A percentile compares a stretch with the other conserved stretches of the same genome.
Conservation (phyloP, 2,113 vertebrate species). For the Pimephales promelas region DNA sequence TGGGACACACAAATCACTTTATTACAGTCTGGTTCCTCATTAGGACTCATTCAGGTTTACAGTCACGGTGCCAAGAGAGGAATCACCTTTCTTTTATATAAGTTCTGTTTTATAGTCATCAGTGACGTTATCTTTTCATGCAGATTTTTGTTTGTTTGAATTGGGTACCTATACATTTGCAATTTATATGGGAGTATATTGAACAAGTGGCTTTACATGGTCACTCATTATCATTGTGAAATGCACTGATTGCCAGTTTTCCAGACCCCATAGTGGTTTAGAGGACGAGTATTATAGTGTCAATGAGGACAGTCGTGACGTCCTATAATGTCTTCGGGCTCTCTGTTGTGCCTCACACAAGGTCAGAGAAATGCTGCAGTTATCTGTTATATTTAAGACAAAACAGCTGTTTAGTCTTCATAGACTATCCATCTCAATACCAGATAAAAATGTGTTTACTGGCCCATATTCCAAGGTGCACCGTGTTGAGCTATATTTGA, state of each 20-base stretch:
- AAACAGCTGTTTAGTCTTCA: conserved; percentile 54
- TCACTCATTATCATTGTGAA: conserved; percentile 4
- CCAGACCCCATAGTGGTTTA: background rate
- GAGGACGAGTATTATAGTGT: background rate
- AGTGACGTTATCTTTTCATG: background rate
- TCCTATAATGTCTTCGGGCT: background rate
- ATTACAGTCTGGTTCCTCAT: conserved; percentile 59
- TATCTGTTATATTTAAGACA: conserved; percentile 28
- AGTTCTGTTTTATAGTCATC: background rate
- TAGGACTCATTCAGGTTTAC: conserved; percentile 40
- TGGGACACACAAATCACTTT: conserved; percentile 55
- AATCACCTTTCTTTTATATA: conserved; percentile 19
- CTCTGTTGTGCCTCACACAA: conserved; percentile 22
- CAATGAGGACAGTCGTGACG: conserved; percentile 9
- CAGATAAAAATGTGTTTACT: conserved; percentile 32
- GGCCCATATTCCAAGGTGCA: background rate
- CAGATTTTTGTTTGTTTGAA: background rate
- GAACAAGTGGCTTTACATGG: background rate
- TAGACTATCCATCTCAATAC: background rate
- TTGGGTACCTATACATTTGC: background rate
- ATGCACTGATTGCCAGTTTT: conserved; percentile 13
- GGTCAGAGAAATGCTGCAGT: conserved; percentile 33
- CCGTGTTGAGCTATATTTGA: conserved; percentile 7
- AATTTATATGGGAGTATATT: background rate
- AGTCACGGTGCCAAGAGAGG: conserved; percentile 15